Base-by-base conservation (phyloP, 2,888 invertebrate species). In the Panorpa germanica region DNA sequence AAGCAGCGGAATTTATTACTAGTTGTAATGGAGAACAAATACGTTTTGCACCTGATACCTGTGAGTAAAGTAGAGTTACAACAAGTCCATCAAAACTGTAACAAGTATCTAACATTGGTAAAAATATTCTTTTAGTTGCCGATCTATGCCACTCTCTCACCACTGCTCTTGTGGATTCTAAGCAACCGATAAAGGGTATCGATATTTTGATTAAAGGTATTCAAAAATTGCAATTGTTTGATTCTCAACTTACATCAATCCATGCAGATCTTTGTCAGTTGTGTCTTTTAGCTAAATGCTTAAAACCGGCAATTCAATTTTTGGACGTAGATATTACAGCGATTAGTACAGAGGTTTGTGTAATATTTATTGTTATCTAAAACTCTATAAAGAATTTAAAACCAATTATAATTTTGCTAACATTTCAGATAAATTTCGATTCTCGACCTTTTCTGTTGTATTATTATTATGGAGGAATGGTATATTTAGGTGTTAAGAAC, bases 381-480 rank as follows among this genome's bases (percentile, higher is more conserved):
- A 24, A 15, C 11, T 23, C 5, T n/a, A 30, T 26, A 26, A 31
- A 13, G 33, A 34, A 29, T 32, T 32, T 14, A n/a, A 10, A 12
- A 12, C n/a, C 12, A 26, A 18, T 32, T 25, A 29, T 22, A 28
- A 28, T 30, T 29, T 33, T 24, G 32, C 26, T 14, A 24, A 23
- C 15, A 31, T 36, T 14, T 28, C 6, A 27, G 11, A 29, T 10
- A 18, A 15, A 4, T 23, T 29, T 25, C 10, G 85, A 86, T 50
- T 70, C 82, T 1, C 85, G 82, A 57, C 78, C 86, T 52, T 91
- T 91, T 50, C 63, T 96, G 29, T 63, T 88, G 0, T 95, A 90
- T 52, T 95, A 86, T 50, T 95, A 95, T 53, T 96, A 96, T 50
- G 93, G 93, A 34, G 95, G 95, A 29, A 90, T 95, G 86, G 86